Conservation (phyloP, 1,140 invertebrate genomes). For the Trachymyrmex septentrionalis region DNA sequence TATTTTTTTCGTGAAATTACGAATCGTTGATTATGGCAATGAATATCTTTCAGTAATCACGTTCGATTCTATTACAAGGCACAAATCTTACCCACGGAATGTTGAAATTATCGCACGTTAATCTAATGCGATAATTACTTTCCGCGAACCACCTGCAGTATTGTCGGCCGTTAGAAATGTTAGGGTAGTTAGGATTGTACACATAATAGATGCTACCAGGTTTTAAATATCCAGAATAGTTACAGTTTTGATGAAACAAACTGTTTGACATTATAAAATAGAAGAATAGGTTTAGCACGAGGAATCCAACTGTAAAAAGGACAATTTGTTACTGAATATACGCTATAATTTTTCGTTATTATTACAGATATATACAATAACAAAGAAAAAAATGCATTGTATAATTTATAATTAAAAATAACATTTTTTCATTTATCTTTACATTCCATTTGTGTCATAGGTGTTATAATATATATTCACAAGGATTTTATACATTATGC, state of each 20-base stretch:
- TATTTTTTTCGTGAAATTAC: not conserved
- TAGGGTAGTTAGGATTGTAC: slow-evolving; percentile 86
- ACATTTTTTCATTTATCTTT: slow-evolving; percentile 1
- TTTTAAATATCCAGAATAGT: slow-evolving; percentile 76
- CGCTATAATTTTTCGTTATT: not conserved
- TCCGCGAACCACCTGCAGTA: slow-evolving; percentile 86
- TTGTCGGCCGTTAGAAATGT: slow-evolving; percentile 80
- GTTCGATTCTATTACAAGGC: not conserved
- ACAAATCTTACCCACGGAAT: slow-evolving; percentile 85
- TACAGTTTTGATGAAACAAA: slow-evolving; percentile 62
- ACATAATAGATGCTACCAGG: slow-evolving; percentile 84
- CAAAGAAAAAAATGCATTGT: not conserved
- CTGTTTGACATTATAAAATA: slow-evolving; percentile 17
- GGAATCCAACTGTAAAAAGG: slow-evolving; percentile 39
- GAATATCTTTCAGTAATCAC: not conserved
- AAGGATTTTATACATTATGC: not conserved
- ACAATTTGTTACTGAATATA: not conserved
- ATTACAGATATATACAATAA: not conserved
- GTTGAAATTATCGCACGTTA: slow-evolving; percentile 84
- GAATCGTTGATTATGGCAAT: not conserved
- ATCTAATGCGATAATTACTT: slow-evolving; percentile 84
- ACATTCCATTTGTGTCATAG: not conserved
- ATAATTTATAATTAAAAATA: not conserved
- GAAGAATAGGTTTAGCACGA: slow-evolving; percentile 1
- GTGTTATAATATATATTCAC: not conserved